These are phyloP conservation scores for Cheilinus undulatus DNA, from an alignment of 2,113 vertebrate genomes.

Conservation along the genomic window DNA sequence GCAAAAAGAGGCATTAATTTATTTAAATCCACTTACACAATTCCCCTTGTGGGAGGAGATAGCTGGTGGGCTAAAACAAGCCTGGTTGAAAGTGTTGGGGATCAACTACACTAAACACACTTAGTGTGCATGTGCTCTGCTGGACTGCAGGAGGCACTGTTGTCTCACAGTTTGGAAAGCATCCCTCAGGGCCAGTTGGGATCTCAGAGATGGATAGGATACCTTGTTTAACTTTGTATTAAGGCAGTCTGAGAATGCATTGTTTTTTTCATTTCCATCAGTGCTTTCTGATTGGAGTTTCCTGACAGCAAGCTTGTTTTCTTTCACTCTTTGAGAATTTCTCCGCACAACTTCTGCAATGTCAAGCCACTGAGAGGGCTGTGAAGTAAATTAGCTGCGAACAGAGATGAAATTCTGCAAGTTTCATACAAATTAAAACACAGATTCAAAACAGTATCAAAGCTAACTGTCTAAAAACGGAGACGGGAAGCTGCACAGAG, in stretches of 20 bases:
- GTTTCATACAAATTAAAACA: conserved; percentile 50
- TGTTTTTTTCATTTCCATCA: conserved; percentile 19
- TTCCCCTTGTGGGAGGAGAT: conserved; percentile 68
- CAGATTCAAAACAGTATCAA: conserved; percentile 28
- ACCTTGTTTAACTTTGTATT: conserved; percentile 47
- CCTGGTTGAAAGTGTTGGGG: conserved; percentile 42
- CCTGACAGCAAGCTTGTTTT: conserved; percentile 45
- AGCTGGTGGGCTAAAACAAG: conserved; percentile 57
- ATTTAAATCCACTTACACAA: conserved; percentile 79
- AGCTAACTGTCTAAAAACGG: conserved; percentile 11
- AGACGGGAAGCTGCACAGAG: background rate
- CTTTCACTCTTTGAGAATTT: conserved; percentile 33
- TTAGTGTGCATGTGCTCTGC: background rate
- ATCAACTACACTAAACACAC: conserved; percentile 18
- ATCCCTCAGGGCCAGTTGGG: background rate
- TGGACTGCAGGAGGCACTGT: conserved; percentile 75
- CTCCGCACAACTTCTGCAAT: conserved; percentile 37
- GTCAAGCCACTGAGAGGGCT: conserved; percentile 52
- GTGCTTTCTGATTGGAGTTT: conserved; percentile 51
- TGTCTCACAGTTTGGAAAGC: conserved; percentile 41
- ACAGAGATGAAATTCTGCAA: conserved; percentile 37
- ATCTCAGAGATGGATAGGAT: conserved; percentile 38
- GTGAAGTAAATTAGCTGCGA: conserved; percentile 47
- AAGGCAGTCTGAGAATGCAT: conserved; percentile 25
- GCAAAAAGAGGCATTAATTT: conserved; percentile 70